Evolutionary conservation across 2,888 invertebrate species (phyloP).

Genomic region (Junonia oenone): DNA sequence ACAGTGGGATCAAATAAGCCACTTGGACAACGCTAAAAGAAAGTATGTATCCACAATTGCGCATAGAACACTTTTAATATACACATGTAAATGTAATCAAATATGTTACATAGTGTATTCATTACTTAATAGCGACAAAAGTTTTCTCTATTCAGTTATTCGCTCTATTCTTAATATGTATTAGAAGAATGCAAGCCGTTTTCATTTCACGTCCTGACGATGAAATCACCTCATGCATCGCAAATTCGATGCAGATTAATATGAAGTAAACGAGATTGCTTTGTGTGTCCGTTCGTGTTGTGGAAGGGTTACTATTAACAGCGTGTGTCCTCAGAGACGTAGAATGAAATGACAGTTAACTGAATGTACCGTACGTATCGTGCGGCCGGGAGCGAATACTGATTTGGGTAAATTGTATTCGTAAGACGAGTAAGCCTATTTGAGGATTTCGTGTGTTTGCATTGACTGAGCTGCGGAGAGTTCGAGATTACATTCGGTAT

Average conservation of each 20-base stretch:
- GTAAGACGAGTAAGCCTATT: slow-evolving; percentile 25
- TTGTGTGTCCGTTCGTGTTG: not conserved
- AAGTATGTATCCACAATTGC: too few species aligned
- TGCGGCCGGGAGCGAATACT: slow-evolving; percentile 23
- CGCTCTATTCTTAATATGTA: too few species aligned
- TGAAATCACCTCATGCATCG: not conserved
- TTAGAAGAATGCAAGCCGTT: too few species aligned
- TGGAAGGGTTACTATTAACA: slow-evolving; percentile 1
- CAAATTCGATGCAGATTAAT: not conserved
- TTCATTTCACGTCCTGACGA: too few species aligned
- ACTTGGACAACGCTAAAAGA: too few species aligned
- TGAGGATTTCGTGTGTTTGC: slow-evolving; percentile 22
- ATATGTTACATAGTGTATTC: too few species aligned
- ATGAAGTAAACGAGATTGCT: not conserved
- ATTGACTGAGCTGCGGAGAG: slow-evolving; percentile 15
- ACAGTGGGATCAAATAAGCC: too few species aligned
- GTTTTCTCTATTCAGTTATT: too few species aligned
- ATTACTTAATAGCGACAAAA: too few species aligned
- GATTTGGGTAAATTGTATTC: slow-evolving; percentile 27
- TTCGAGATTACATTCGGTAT: slow-evolving; percentile 17
- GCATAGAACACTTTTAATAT: too few species aligned
- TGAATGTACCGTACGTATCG: slow-evolving; percentile 16
- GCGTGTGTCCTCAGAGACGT: slow-evolving; percentile 10
- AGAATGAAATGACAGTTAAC: slow-evolving; percentile 18
- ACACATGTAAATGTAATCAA: too few species aligned